Evolutionary conservation across 1,140 invertebrate genomes (phyloP).

Genomic region (Drosophila bifasciata): DNA sequence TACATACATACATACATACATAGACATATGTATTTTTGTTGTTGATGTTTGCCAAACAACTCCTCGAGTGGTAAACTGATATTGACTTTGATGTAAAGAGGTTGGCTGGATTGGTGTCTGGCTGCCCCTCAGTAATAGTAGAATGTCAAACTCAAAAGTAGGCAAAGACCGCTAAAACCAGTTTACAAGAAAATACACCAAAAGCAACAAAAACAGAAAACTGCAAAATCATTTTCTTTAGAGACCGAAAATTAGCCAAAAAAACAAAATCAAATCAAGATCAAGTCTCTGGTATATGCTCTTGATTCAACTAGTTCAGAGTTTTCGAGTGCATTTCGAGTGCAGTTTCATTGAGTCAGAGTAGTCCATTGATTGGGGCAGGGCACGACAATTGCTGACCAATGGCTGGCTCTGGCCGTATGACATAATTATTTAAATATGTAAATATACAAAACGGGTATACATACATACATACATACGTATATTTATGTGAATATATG

Average conservation of each 20-base stretch:
- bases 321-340: conserved; percentile 44
- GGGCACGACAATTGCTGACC: conserved; percentile 13
- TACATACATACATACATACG: conserved; percentile 11
- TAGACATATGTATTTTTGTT: neutral
- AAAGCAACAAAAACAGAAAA: conserved; percentile 23
- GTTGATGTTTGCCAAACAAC: conserved; percentile 52
- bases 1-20: too few species aligned
- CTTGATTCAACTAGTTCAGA: conserved; percentile 46
- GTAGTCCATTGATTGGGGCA: conserved; percentile 31
- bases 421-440: conserved; percentile 40
- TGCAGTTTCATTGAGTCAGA: conserved; percentile 54
- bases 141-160: conserved; percentile 16
- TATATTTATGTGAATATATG: neutral
- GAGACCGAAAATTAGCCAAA: conserved; percentile 44
- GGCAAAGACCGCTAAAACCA: conserved; percentile 36
- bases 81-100: conserved; percentile 65
- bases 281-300: conserved; percentile 27
- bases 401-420: conserved; percentile 5
- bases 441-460: neutral
- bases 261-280: conserved; percentile 16
- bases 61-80: conserved; percentile 43
- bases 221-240: conserved; percentile 31
- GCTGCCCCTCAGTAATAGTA: conserved; percentile 3
- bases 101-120: conserved; percentile 24
- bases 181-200: conserved; percentile 35